Conservation (phyloP, 1,140 invertebrate species). For the Ceratosolen fusciceps region DNA sequence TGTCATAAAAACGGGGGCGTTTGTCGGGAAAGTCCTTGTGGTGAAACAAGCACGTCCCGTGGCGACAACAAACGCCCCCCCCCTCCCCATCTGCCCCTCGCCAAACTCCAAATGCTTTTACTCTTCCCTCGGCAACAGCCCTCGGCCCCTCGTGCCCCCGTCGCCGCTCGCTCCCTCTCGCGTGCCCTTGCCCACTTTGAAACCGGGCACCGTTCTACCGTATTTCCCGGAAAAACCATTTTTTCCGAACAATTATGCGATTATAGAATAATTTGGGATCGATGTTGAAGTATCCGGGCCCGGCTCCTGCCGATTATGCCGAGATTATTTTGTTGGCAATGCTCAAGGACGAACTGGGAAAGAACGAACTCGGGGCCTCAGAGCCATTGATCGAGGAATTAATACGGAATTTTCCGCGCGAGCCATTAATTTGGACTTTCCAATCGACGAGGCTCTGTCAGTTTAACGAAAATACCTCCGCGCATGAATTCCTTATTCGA, state of each 20-base stretch:
- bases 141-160: no score
- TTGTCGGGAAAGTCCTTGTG: conserved; percentile 25
- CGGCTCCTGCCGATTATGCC: not conserved
- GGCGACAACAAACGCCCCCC: conserved; percentile 26
- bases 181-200: not conserved
- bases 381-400: not conserved
- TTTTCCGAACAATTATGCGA: not conserved
- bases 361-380: not conserved
- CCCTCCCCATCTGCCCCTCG: no score
- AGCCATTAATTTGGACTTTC: not conserved
- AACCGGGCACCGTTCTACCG: not conserved
- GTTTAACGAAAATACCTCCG: not conserved
- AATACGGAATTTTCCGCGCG: not conserved
- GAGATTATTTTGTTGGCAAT: not conserved
- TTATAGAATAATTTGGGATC: not conserved
- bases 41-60: conserved; percentile 17
- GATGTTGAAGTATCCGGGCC: not conserved
- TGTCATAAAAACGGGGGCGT: conserved; percentile 32
- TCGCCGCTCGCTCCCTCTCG: no score
- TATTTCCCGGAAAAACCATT: not conserved
- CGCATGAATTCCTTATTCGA: not conserved
- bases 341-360: not conserved
- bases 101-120: no score
- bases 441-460: not conserved
- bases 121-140: no score